A percentile compares a stretch with the other conserved stretches of the same genome.
Evolutionary conservation across 2,113 vertebrate genomes (phyloP).

Genomic region (Salvelinus alpinus): DNA sequence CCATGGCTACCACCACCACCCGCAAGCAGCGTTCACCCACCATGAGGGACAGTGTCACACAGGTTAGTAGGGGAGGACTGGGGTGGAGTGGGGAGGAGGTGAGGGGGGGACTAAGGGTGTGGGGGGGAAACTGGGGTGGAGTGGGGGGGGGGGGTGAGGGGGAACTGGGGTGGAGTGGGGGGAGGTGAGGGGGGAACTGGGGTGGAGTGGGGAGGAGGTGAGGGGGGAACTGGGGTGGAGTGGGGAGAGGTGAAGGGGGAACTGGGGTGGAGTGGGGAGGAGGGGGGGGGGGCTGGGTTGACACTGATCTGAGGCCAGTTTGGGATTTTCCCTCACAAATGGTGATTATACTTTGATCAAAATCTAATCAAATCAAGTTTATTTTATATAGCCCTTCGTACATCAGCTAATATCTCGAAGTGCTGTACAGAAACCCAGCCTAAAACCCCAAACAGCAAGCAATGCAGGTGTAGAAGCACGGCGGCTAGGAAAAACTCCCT

Average conservation of each 20-base stretch:
- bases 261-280: too few species aligned
- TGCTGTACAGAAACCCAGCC: too few species aligned
- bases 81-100: not conserved
- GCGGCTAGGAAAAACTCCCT: too few species aligned
- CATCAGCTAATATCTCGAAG: too few species aligned
- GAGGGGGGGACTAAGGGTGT: too few species aligned
- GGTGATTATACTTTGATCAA: too few species aligned
- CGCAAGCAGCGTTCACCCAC: constrained; percentile 89
- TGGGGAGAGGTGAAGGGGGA: not conserved
- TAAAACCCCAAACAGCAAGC: too few species aligned
- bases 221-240: not conserved
- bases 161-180: constrained; percentile 31
- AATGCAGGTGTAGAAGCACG: too few species aligned
- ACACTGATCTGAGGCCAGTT: not conserved
- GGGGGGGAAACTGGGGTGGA: not conserved
- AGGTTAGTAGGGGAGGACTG: constrained; percentile 70
- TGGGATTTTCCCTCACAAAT: too few species aligned
- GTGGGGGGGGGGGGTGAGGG: not conserved
- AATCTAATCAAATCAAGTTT: too few species aligned
- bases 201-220: not conserved
- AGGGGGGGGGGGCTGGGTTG: not conserved
- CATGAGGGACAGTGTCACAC: constrained; percentile 88
- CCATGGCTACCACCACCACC: constrained; percentile 91
- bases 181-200: not conserved
- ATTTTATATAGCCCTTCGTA: too few species aligned